These are phyloP conservation scores for Seira ritae DNA, from an alignment of 2,888 invertebrate species.

Conservation along the genomic window DNA sequence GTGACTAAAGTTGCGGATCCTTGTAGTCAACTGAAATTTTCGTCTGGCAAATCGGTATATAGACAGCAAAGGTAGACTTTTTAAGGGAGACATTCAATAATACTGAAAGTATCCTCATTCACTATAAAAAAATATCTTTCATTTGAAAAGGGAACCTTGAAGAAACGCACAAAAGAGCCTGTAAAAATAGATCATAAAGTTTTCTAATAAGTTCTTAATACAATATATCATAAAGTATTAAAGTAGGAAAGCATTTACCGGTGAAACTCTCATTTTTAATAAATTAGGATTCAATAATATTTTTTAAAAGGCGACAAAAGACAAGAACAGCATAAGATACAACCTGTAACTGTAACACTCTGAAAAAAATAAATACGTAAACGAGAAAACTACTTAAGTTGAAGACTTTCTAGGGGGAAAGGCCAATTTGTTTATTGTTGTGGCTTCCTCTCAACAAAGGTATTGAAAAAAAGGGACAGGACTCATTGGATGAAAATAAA, in stretches of 20 bases:
- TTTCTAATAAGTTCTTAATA: background rate
- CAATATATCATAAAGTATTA: slow-evolving; percentile 4
- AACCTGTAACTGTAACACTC: too few relatives aligned
- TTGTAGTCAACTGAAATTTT: too few relatives aligned
- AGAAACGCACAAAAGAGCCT: background rate
- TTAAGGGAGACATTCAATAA: too few relatives aligned
- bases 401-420: slow-evolving; percentile 6
- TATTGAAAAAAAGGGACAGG: slow-evolving; percentile 18
- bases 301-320: slow-evolving; percentile 6
- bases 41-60: too few relatives aligned
- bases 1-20: too few relatives aligned
- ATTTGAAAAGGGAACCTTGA: too few relatives aligned
- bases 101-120: too few relatives aligned
- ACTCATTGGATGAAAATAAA: background rate
- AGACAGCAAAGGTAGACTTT: too few relatives aligned
- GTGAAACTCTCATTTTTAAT: background rate
- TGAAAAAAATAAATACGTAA: too few relatives aligned
- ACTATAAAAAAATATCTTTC: too few relatives aligned
- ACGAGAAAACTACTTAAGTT: too few relatives aligned
- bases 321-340: background rate
- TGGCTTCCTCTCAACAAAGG: slow-evolving; percentile 25
- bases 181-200: background rate
- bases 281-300: too few relatives aligned
- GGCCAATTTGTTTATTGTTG: slow-evolving; percentile 56
- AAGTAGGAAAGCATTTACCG: background rate